Conservation (phyloP, 2,113 vertebrate species). For the Vulpes vulpes region DNA sequence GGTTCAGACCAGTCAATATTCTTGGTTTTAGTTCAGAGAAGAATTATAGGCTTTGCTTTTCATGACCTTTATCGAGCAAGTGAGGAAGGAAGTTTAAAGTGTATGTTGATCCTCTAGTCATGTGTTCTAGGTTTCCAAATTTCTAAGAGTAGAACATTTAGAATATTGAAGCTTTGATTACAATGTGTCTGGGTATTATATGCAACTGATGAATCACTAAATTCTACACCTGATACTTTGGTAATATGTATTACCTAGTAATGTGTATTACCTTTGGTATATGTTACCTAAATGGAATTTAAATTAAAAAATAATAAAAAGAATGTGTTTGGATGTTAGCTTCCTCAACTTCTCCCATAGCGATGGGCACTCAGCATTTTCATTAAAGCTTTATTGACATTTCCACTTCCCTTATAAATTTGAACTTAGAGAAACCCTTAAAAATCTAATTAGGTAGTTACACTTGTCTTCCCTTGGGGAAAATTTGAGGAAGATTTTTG, state of each 20-base stretch:
- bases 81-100: neutral
- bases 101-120: neutral
- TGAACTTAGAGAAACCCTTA: conserved; percentile 27
- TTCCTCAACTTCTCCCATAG: neutral
- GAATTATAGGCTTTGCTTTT: neutral
- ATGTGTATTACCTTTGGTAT: neutral
- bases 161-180: neutral
- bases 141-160: neutral
- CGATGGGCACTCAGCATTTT: conserved; percentile 21
- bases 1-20: neutral
- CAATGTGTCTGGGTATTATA: neutral
- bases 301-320: neutral
- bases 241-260: neutral
- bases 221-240: neutral
- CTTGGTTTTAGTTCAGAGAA: conserved; percentile 53
- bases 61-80: neutral
- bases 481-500: neutral
- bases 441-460: neutral
- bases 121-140: neutral
- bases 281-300: neutral
- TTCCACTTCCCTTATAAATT: conserved; percentile 9
- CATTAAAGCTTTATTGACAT: neutral
- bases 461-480: neutral
- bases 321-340: neutral
- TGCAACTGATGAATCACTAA: neutral